Percentiles rank a stretch among this genome's conserved stretches.
These are phyloP conservation scores for Ichneumon xanthorius DNA, from an alignment of 2,888 invertebrate species.

Conservation along the genomic window DNA sequence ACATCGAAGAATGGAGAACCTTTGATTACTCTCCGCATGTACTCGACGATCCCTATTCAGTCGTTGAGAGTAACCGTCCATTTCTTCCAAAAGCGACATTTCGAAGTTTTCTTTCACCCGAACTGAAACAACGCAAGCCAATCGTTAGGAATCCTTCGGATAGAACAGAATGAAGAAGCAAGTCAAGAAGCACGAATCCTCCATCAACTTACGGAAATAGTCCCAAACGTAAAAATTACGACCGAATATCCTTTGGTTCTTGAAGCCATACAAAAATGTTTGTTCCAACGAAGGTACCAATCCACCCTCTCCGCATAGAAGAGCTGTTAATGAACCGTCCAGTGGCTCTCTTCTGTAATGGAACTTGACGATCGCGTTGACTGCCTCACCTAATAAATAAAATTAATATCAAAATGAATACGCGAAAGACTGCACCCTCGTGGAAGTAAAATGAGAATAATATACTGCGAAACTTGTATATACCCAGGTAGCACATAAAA, in stretches of 20 bases:
- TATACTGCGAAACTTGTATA: too few relatives aligned
- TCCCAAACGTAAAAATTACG: slow-evolving; percentile 99
- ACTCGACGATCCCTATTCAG: slow-evolving; percentile 79
- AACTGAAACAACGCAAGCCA: slow-evolving; percentile 85
- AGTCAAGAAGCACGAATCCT: neutral
- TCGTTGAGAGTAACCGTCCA: slow-evolving; percentile 83
- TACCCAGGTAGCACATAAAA: too few relatives aligned
- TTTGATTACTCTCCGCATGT: slow-evolving; percentile 79
- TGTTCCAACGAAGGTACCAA: slow-evolving; percentile 97
- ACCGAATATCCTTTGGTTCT: slow-evolving; percentile 96
- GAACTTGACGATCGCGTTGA: slow-evolving; percentile 98
- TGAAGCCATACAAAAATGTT: slow-evolving; percentile 98
- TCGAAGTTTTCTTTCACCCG: slow-evolving; percentile 93
- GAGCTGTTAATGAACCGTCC: slow-evolving; percentile 93
- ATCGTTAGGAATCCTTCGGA: neutral
- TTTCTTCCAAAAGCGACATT: slow-evolving; percentile 89
- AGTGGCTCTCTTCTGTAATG: slow-evolving; percentile 95
- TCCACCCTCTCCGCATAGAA: slow-evolving; percentile 98
- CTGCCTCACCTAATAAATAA: slow-evolving; percentile 91
- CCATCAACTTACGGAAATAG: slow-evolving; percentile 92
- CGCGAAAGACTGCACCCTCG: neutral
- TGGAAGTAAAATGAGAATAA: neutral
- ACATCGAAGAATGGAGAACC: slow-evolving; percentile 91
- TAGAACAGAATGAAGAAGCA: neutral
- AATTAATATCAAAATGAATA: slow-evolving; percentile 4